A percentile compares a stretch with the other conserved stretches of the same genome.
These are phyloP conservation scores for Antechinus stuartii DNA, from an alignment of 2,113 vertebrate genomes.

Conservation along the genomic window DNA sequence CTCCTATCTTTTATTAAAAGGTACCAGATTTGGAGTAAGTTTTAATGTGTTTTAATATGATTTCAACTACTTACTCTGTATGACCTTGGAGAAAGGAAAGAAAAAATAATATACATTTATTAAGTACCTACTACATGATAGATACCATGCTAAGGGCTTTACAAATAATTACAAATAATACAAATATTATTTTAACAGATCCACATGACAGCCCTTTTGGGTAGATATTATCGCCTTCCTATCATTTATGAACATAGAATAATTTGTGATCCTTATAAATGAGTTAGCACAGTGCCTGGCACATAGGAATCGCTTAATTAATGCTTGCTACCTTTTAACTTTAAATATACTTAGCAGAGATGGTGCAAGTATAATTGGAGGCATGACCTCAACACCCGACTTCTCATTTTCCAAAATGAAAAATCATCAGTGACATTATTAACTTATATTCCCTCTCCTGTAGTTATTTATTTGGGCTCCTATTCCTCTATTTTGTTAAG, in stretches of 20 bases:
- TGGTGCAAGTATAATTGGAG: background rate
- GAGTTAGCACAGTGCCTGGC: background rate
- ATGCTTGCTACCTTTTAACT: background rate
- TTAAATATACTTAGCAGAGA: background rate
- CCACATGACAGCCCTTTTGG: too few species aligned
- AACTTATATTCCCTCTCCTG: background rate
- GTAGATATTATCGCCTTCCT: background rate
- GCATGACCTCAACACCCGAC: background rate
- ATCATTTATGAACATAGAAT: background rate
- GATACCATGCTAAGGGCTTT: background rate
- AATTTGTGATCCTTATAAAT: background rate
- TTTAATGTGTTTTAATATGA: background rate
- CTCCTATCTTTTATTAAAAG: background rate
- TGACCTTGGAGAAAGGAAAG: background rate
- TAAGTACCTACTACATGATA: background rate
- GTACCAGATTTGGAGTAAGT: background rate
- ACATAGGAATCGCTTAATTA: background rate
- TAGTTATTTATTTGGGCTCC: background rate
- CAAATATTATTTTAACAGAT: background rate
- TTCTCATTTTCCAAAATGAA: background rate
- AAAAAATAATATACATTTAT: background rate
- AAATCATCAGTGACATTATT: background rate
- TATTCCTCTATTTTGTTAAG: slow-evolving; percentile 10
- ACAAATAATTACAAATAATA: background rate
- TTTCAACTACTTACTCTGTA: background rate